These are phyloP conservation scores for Acrocyrtus sp. DNA, from an alignment of 2,888 invertebrate genomes.

Conservation along the genomic window DNA sequence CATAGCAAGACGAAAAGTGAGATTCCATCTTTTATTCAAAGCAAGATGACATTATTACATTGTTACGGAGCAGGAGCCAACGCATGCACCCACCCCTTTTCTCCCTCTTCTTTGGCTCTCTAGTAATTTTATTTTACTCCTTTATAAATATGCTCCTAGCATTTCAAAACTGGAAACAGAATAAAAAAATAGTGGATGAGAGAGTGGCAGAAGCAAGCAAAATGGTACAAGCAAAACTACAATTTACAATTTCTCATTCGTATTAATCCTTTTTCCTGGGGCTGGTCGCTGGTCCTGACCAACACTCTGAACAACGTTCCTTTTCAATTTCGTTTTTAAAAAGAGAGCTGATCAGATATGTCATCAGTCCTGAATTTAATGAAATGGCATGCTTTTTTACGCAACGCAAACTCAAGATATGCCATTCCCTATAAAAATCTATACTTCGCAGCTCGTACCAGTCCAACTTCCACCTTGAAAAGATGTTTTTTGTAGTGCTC, in stretches of 20 bases:
- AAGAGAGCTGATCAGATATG: constrained; percentile 44
- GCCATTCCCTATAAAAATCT: background rate
- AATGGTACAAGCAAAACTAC: background rate
- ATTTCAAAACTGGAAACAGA: constrained; percentile 14
- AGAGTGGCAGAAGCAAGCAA: background rate
- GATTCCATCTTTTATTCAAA: constrained; percentile 27
- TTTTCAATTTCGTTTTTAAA: no score
- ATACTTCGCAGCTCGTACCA: background rate
- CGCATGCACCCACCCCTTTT: constrained; percentile 17
- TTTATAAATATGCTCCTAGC: background rate
- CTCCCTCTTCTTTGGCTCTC: background rate
- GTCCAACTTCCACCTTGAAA: background rate
- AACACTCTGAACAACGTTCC: background rate
- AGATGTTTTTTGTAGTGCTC: no score
- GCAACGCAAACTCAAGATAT: background rate
- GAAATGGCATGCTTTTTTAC: constrained; percentile 31
- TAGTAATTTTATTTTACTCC: background rate
- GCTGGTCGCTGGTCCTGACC: background rate
- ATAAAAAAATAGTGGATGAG: no score
- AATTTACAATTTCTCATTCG: constrained; percentile 2
- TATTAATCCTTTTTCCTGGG: background rate
- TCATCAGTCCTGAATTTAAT: constrained; percentile 31
- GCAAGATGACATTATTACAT: constrained; percentile 22
- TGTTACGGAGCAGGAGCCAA: constrained; percentile 16
- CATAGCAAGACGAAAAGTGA: background rate